Evolutionary conservation across 2,888 invertebrate genomes (phyloP).

Genomic region (Sinohyriopsis cumingii): DNA sequence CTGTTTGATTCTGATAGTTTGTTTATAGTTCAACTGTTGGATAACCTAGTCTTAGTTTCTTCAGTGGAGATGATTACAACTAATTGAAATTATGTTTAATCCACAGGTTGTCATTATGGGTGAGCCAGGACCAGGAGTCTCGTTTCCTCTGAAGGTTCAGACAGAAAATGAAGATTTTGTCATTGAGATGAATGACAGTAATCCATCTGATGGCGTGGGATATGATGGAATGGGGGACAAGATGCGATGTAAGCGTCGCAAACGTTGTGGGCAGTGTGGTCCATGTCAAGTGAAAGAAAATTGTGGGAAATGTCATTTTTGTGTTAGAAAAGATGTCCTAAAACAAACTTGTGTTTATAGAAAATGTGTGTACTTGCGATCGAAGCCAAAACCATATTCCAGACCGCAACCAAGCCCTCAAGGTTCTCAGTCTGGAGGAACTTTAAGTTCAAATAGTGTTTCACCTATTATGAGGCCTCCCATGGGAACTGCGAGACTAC

Average conservation of each 20-base stretch:
- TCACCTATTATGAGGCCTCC: too few species aligned
- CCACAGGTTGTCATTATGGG: too few species aligned
- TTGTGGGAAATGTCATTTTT: conserved; percentile 64
- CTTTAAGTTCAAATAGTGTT: too few species aligned
- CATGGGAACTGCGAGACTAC: too few species aligned
- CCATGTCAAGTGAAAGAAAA: conserved; percentile 66
- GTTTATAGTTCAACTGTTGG: too few species aligned
- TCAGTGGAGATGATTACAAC: too few species aligned
- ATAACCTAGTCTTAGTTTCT: too few species aligned
- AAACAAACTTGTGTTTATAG: conserved; percentile 66
- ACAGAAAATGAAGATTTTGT: conserved; percentile 52
- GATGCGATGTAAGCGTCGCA: conserved; percentile 55
- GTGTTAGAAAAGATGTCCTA: conserved; percentile 58
- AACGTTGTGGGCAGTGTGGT: conserved; percentile 63
- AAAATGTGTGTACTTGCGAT: conserved; percentile 63
- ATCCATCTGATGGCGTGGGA: conserved; percentile 21
- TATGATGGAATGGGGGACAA: conserved; percentile 43
- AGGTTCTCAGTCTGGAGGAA: conserved; percentile 4
- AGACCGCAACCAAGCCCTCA: conserved; percentile 32
- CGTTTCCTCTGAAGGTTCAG: conserved; percentile 48
- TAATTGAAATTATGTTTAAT: too few species aligned
- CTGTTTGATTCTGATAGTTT: too few species aligned
- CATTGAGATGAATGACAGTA: conserved; percentile 38
- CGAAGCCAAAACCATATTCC: conserved; percentile 51
- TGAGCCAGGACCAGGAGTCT: conserved; percentile 15